phyloP scores from a whole-genome alignment of 2,113 vertebrate genomes.

The Lamprologus callipterus region DNA sequence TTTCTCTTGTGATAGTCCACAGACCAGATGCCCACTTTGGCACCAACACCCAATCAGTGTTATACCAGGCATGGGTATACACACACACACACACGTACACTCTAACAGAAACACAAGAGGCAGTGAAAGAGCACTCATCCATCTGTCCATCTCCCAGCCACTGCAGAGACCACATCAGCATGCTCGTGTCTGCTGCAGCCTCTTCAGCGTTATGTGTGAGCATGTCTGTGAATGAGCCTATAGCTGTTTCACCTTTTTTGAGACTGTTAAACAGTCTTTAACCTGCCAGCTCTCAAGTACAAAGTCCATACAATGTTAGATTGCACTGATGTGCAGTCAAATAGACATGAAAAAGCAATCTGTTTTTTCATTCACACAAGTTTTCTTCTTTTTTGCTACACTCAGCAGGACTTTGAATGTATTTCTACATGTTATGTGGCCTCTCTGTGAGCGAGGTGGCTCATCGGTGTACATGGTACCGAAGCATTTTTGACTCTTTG shows the following conservation, averaged over 20 bases:
- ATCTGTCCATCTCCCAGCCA: conserved; percentile 43
- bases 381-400: not conserved
- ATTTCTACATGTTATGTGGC: not conserved
- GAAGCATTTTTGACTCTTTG: not conserved
- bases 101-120: not conserved
- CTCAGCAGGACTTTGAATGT: not conserved
- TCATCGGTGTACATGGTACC: not conserved
- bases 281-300: not conserved
- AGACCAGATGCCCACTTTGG: conserved; percentile 67
- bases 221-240: not conserved
- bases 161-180: conserved; percentile 36
- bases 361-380: not conserved
- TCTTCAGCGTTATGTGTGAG: not conserved
- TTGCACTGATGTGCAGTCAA: not conserved
- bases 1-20: conserved; percentile 28
- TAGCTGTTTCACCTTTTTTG: not conserved
- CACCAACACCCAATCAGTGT: conserved; percentile 25
- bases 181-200: conserved; percentile 10
- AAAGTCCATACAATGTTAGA: not conserved
- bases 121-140: conserved; percentile 54
- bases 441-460: not conserved
- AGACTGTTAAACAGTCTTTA: not conserved
- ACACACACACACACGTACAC: not conserved
- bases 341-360: rapidly evolving
- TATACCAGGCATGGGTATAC: not conserved